A percentile compares a stretch with the other conserved stretches of the same genome.
These are phyloP conservation scores for Rhodophaea formosa DNA, from an alignment of 2,888 invertebrate genomes.

Conservation along the genomic window DNA sequence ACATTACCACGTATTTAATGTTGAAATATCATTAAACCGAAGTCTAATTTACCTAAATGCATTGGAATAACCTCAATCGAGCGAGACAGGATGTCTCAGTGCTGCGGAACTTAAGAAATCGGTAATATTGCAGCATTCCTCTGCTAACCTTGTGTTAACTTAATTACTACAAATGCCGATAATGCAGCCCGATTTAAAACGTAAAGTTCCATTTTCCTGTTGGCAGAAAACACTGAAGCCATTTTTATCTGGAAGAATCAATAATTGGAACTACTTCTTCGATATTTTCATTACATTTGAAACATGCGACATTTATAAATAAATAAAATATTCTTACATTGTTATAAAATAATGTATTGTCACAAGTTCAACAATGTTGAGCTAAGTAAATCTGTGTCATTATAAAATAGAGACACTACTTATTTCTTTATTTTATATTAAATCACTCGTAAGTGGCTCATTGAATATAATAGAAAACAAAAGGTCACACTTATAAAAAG, in stretches of 20 bases:
- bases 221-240: background rate
- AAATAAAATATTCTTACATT: too few species aligned
- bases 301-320: too few species aligned
- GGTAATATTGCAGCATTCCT: constrained; percentile 12
- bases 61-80: constrained; percentile 6
- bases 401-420: too few species aligned
- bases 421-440: too few species aligned
- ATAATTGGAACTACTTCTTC: too few species aligned
- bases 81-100: constrained; percentile 26
- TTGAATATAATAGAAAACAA: too few species aligned
- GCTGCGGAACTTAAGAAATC: constrained; percentile 27
- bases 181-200: constrained; percentile 8
- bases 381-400: too few species aligned
- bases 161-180: constrained; percentile 9
- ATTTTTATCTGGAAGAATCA: background rate
- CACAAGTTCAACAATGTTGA: too few species aligned
- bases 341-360: too few species aligned
- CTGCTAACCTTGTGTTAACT: constrained; percentile 7
- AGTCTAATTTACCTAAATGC: constrained; percentile 3
- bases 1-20: background rate
- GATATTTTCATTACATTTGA: too few species aligned
- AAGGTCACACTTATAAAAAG: too few species aligned
- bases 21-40: background rate
- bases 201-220: background rate
- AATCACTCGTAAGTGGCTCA: too few species aligned